These are phyloP conservation scores for Lordiphosa andalusiaca DNA, from an alignment of 2,888 invertebrate genomes.

Conservation along the genomic window DNA sequence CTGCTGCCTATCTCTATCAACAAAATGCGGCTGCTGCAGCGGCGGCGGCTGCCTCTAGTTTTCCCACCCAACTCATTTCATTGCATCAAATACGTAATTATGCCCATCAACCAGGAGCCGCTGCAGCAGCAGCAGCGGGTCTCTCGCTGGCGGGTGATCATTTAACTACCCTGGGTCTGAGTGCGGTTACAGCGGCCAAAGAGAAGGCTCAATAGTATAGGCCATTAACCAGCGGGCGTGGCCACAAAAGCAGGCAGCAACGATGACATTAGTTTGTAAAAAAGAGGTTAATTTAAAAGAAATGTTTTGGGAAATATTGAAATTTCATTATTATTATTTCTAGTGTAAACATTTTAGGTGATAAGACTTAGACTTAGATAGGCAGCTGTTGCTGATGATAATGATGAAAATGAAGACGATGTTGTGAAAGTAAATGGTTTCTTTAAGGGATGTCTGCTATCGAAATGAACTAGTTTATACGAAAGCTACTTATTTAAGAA, in stretches of 20 bases:
- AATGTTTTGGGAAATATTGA: background rate
- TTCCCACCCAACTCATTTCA: conserved; percentile 96
- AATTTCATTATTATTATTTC: conserved; percentile 1
- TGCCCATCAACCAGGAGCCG: conserved; percentile 89
- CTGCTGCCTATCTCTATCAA: conserved; percentile 90
- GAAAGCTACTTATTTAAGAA: no score
- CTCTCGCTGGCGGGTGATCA: conserved; percentile 84
- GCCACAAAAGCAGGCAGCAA: conserved; percentile 48
- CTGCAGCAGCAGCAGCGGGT: conserved; percentile 80
- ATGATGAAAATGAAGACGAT: background rate
- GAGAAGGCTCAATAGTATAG: conserved; percentile 79
- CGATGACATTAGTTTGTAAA: conserved; percentile 52
- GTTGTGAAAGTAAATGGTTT: conserved; percentile 10
- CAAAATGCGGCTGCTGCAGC: conserved; percentile 82
- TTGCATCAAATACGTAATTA: conserved; percentile 98
- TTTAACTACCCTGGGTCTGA: conserved; percentile 80
- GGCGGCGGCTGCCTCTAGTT: conserved; percentile 81
- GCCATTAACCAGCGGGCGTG: conserved; percentile 23
- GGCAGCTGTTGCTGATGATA: conserved; percentile 3
- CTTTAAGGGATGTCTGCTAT: no score
- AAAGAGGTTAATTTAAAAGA: background rate
- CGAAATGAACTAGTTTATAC: no score
- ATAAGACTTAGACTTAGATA: conserved; percentile 23
- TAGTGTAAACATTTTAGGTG: conserved; percentile 16
- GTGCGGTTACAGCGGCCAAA: conserved; percentile 73